Evolutionary conservation across 2,113 vertebrate genomes (phyloP).

Genomic region (Gallinago paraguaiae): DNA sequence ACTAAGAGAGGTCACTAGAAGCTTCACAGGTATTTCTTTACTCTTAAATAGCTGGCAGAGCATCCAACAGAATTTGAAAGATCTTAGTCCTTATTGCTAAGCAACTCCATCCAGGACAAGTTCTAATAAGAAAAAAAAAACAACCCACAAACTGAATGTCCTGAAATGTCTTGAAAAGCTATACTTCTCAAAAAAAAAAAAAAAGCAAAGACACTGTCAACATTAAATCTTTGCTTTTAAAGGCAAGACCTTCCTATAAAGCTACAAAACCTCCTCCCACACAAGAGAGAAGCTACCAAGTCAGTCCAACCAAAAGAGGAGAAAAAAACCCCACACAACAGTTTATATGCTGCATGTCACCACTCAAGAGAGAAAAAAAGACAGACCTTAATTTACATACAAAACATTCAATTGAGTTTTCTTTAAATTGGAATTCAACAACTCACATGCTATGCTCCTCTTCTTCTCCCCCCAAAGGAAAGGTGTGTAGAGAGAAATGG

Average conservation of each 20-base stretch:
- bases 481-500: neutral
- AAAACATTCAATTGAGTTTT: neutral
- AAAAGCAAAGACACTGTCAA: neutral
- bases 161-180: neutral
- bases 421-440: neutral
- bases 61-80: neutral
- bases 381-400: neutral
- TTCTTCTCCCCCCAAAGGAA: slow-evolving; percentile 50
- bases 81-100: neutral
- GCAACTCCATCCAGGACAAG: neutral
- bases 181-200: neutral
- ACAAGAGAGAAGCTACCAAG: neutral
- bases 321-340: neutral
- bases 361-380: neutral
- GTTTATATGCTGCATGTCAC: neutral
- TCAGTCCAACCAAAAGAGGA: neutral
- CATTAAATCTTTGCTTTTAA: neutral
- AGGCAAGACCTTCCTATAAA: neutral
- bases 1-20: neutral
- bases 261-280: neutral
- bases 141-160: neutral
- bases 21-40: neutral
- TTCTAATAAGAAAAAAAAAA: neutral
- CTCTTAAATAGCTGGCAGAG: neutral
- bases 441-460: slow-evolving; percentile 62